Evolutionary conservation across 2,797 vertebrate genomes (phyloP).

Genomic region (Characodon lateralis): DNA sequence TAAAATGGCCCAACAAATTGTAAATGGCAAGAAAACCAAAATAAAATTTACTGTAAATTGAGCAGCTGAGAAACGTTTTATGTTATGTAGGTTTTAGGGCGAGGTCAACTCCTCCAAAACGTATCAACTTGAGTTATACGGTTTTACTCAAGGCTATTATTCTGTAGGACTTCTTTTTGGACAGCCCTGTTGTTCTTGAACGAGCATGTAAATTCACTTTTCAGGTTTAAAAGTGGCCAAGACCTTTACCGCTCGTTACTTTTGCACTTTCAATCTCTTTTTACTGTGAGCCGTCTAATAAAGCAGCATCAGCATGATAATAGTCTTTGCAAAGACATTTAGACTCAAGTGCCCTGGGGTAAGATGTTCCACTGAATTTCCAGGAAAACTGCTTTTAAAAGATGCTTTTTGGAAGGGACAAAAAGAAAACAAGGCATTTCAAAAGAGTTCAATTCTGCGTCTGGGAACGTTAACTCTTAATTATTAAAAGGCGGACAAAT

Average conservation of each 20-base stretch:
- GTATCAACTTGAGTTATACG: conserved; percentile 42
- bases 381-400: conserved; percentile 37
- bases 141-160: conserved; percentile 13
- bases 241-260: conserved; percentile 42
- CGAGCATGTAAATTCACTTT: conserved; percentile 21
- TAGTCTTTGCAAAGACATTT: conserved; percentile 49
- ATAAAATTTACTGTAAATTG: conserved; percentile 53
- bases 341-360: conserved; percentile 21
- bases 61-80: conserved; percentile 36
- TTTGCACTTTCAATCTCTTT: conserved; percentile 23
- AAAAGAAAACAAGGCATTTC: conserved; percentile 11
- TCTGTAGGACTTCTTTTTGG: conserved; percentile 8
- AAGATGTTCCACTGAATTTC: conserved; percentile 18
- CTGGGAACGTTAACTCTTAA: conserved; percentile 21
- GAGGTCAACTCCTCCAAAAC: conserved; percentile 25
- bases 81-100: conserved; percentile 36
- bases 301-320: conserved; percentile 48
- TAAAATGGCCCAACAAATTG: conserved; percentile 61
- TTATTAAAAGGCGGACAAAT: neutral
- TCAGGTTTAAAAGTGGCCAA: conserved; percentile 21
- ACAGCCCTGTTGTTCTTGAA: neutral
- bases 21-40: conserved; percentile 54
- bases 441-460: conserved; percentile 10
- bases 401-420: conserved; percentile 3
- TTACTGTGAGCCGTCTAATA: conserved; percentile 40